Base-by-base conservation (phyloP, 2,797 vertebrate species). In the Lates japonicus region DNA sequence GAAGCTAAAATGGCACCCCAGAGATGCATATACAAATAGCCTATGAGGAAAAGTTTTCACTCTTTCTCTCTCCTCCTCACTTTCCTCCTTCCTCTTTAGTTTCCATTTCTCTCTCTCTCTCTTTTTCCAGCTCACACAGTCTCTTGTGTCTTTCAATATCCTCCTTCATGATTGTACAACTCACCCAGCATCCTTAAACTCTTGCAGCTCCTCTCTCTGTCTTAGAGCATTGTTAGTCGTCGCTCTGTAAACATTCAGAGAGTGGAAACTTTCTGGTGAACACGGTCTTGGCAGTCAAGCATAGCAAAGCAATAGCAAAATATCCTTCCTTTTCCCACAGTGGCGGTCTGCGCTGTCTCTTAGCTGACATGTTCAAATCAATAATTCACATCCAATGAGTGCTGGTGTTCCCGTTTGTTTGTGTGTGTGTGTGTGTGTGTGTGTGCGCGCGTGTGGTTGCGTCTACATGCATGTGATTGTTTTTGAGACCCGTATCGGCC, bases 281-380 rank as follows among this genome's bases (percentile, higher is more conserved):
- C 72, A 57, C 19, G 25, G 70, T 83, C 80, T 87, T 66, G 63
- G 73, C 86, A 89, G 88, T 76, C 80, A 85, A 89, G 85, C 87
- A 91, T 74, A 88, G 80, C 88, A 84, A 88, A 91, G 86, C 78
- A 87, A 89, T 29, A 80, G 87, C 84, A 88, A 90, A 92, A 91
- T 83, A 94, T 84, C 82, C 71, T 74, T 86, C 77, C 80, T 86
- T 67, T 88, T 86, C 77, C 84, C 82, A 86, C 80, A 92, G 89
- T 84, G 83, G 86, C 69, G 22, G 69, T 89, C 88, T 84, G 78
- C 20, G 78, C 87, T 92, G 88, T 87, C 85, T 93, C 88, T 90
- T 76, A 88, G 85, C 90, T 94, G 92, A 93, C 94, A 94, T 94
- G 92, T 93, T 94, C 73, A 76, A 93, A 95, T 95, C 93, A 95